Percentiles rank a stretch among this genome's conserved stretches.
Conservation (phyloP, 2,888 invertebrate genomes). For the Lithophane ornitopus region DNA sequence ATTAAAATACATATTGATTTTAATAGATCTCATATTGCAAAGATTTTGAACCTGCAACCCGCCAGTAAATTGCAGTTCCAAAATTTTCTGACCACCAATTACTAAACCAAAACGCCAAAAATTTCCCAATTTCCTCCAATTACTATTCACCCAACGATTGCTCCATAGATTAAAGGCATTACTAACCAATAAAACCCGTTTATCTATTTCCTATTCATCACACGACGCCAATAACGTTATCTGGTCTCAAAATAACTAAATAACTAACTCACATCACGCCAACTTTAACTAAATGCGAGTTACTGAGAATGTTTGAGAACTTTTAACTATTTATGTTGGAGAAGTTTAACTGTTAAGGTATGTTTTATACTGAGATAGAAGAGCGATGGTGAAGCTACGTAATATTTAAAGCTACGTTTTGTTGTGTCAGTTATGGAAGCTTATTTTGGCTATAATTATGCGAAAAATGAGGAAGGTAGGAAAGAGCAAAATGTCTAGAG, state of each 20-base stretch:
- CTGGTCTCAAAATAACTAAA: constrained; percentile 67
- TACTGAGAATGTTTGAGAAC: constrained; percentile 68
- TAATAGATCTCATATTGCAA: background rate
- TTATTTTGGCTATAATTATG: background rate
- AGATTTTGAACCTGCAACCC: background rate
- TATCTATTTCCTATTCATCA: constrained; percentile 55
- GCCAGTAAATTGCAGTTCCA: background rate
- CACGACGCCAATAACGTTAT: constrained; percentile 65
- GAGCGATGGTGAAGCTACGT: constrained; percentile 7
- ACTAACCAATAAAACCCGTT: constrained; percentile 47
- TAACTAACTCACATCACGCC: constrained; percentile 71
- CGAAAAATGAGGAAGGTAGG: background rate
- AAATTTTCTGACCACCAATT: constrained; percentile 4
- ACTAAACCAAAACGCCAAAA: background rate
- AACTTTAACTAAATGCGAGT: constrained; percentile 67
- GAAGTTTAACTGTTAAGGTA: constrained; percentile 1
- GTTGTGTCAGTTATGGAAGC: background rate
- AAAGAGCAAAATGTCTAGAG: background rate
- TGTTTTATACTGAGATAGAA: constrained; percentile 5
- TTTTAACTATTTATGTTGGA: constrained; percentile 13
- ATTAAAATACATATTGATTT: too few relatives aligned
- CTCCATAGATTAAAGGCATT: constrained; percentile 35
- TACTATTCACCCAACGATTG: constrained; percentile 16
- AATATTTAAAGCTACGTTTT: background rate
- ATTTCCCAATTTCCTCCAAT: background rate